These are phyloP conservation scores for Dasysyrphus albostriatus DNA, from an alignment of 2,888 invertebrate genomes.

Conservation along the genomic window DNA sequence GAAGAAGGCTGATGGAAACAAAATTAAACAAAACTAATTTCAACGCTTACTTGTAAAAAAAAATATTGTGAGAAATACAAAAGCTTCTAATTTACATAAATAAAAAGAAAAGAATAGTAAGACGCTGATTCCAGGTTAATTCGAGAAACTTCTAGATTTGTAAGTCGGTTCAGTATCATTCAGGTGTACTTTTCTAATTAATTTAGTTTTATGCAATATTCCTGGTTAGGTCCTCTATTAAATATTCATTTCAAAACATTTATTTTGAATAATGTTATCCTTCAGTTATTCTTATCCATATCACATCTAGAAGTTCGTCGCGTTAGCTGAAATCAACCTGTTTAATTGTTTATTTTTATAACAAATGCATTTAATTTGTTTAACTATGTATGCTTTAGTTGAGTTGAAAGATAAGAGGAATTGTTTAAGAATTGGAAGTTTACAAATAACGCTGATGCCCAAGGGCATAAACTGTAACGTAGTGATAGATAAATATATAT, in stretches of 20 bases:
- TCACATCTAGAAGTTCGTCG: background rate
- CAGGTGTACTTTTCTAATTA: background rate
- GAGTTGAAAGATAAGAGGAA: slow-evolving; percentile 21
- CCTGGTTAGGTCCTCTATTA: too few species aligned
- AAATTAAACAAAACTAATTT: background rate
- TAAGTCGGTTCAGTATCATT: background rate
- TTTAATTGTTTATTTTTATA: slow-evolving; percentile 11
- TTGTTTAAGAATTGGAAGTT: background rate
- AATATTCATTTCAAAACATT: background rate
- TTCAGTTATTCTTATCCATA: background rate
- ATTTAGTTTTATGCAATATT: too few species aligned
- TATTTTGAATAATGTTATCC: background rate
- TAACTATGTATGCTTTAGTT: background rate
- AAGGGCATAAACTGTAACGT: background rate
- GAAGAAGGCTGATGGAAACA: background rate
- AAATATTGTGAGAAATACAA: background rate
- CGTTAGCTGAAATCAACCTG: background rate
- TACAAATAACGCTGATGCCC: background rate
- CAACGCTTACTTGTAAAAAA: background rate
- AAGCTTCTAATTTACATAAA: background rate
- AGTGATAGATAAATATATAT: too few species aligned
- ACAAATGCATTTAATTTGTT: slow-evolving; percentile 33
- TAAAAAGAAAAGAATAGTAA: background rate
- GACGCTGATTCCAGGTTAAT: background rate
- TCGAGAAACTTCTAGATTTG: background rate